Percentiles rank a stretch among this genome's conserved stretches.
Conservation (phyloP, 2,797 vertebrate genomes). For the Mycteria americana region DNA sequence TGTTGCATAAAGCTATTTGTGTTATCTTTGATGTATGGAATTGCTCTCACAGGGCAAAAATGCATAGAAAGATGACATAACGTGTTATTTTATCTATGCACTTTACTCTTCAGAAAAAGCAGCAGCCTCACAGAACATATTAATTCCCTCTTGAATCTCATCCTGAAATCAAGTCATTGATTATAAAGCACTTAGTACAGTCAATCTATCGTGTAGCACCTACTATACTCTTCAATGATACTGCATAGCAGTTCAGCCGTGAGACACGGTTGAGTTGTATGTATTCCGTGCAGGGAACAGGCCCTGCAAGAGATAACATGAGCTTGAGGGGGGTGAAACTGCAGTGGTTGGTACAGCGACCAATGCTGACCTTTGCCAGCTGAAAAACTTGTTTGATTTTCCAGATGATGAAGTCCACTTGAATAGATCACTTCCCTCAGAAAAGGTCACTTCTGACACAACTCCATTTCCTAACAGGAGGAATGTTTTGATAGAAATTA, state of each 20-base stretch:
- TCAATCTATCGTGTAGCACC: background rate
- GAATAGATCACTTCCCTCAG: background rate
- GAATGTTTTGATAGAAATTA: background rate
- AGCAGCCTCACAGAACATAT: background rate
- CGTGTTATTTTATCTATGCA: fast-evolving
- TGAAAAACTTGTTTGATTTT: background rate
- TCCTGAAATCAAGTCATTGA: background rate
- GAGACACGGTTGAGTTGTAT: background rate
- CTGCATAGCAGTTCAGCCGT: background rate
- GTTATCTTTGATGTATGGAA: background rate
- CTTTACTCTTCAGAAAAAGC: background rate
- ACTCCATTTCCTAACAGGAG: background rate
- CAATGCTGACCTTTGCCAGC: background rate
- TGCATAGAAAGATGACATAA: background rate
- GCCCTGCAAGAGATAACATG: background rate
- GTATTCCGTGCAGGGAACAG: background rate
- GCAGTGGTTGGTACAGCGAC: background rate
- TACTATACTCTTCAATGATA: fast-evolving
- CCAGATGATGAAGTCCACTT: background rate
- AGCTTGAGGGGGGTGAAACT: background rate
- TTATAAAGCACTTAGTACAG: background rate
- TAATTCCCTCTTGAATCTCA: background rate
- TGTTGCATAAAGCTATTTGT: background rate
- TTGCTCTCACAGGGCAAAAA: background rate
- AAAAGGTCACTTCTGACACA: background rate